These are phyloP conservation scores for Dascillus cervinus DNA, from an alignment of 2,888 invertebrate species.

Conservation along the genomic window DNA sequence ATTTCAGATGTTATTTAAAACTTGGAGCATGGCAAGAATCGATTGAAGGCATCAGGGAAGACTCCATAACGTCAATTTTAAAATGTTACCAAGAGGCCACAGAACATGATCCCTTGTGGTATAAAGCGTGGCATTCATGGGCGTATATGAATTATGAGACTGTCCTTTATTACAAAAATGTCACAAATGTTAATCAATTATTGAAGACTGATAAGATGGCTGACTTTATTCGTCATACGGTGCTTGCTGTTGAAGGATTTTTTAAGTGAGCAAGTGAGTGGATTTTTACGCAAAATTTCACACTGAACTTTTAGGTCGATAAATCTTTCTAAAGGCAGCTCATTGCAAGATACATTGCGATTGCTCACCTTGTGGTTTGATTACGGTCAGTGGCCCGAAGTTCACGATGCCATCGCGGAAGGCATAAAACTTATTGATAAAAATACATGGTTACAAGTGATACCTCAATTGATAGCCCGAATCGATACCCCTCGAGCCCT, in stretches of 20 bases:
- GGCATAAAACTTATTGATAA: constrained; percentile 91
- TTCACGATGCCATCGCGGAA: constrained; percentile 87
- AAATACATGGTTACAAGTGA: constrained; percentile 98
- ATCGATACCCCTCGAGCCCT: constrained; percentile 88
- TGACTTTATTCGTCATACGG: constrained; percentile 70
- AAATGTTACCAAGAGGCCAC: constrained; percentile 78
- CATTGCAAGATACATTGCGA: constrained; percentile 91
- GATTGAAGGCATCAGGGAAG: constrained; percentile 70
- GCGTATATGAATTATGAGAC: constrained; percentile 98
- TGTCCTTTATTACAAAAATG: constrained; percentile 55
- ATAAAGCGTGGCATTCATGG: constrained; percentile 98
- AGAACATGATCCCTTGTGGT: constrained; percentile 80
- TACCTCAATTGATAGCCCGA: constrained; percentile 96
- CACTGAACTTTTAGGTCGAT: constrained; percentile 60
- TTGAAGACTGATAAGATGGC: constrained; percentile 23
- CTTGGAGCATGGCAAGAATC: constrained; percentile 94
- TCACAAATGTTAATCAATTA: constrained; percentile 13
- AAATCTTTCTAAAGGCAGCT: constrained; percentile 83
- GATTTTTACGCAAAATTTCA: constrained; percentile 3
- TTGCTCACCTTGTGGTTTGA: constrained; percentile 97
- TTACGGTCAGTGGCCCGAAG: constrained; percentile 89
- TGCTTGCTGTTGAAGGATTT: constrained; percentile 92
- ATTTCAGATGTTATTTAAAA: constrained; percentile 70
- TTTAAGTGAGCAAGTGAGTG: constrained; percentile 46
- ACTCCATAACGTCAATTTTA: constrained; percentile 67